Base-by-base conservation (phyloP, 2,888 invertebrate species). In the Sympetrum striolatum region DNA sequence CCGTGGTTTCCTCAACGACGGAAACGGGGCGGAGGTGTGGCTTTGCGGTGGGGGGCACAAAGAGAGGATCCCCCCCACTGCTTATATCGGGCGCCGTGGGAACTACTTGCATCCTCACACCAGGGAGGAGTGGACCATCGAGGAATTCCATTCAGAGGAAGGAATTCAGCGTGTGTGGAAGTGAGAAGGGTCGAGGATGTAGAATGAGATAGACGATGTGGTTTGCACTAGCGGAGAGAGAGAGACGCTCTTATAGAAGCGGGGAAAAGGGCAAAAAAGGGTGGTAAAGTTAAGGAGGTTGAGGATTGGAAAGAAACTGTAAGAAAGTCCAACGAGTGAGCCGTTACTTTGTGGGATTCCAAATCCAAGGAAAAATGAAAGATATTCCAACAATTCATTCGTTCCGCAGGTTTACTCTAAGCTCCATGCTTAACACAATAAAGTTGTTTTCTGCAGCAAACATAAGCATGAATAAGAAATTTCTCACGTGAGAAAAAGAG, bases 111-210 rank as follows among this genome's bases (percentile, higher is more conserved):
- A 53, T 82, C 44, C 81, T 31, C 81, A 82, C 81, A 44, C 81
- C 48, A 44, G 15, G 44, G n/a, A 31, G 53, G 81, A 82, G 53
- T 82, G 81, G 81, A 82, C 81, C 81, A 53, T 31, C 25, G 25
- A 53, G 81, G 53, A 44, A 82, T 82, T 53, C 81, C 81, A 82
- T 82, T 82, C 48, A 82, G 81, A 82, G 81, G 81, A 53, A 53
- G n/a, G 48, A 44, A 81, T 81, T 81, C 64, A 64, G 25, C 64
- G 64, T 37, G n/a, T 31, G 81, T 8, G 81, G 37, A 10, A 53
- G 81, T 48, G 53, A 53, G 22, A 14, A 25, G 48, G 81, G 81
- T 48, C 6, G 81, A 44, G 44, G 44, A 44, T 44, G 12, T 37
- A 22, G 80, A 81, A 35, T 39, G 37, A 81, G 10, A 44, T 44